Percentiles rank a stretch among this genome's conserved stretches.
These are phyloP conservation scores for Anguilla anguilla DNA, from an alignment of 2,797 vertebrate species.

Conservation along the genomic window DNA sequence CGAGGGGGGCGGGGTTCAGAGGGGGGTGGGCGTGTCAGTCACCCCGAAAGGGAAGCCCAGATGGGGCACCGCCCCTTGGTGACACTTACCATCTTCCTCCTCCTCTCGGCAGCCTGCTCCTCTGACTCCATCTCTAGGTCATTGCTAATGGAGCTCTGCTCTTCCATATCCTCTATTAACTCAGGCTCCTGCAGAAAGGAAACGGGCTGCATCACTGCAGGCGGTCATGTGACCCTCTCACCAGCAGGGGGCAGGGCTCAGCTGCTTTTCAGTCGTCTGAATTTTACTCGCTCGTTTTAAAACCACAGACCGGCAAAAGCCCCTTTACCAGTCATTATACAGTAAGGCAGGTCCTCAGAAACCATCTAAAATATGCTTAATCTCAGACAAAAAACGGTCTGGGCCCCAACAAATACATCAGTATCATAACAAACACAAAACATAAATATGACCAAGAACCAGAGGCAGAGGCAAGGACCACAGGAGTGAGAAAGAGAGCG, in stretches of 20 bases:
- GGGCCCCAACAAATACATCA: background rate
- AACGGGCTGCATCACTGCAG: constrained; percentile 70
- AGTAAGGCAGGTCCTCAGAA: no score
- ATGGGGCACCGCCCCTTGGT: constrained; percentile 29
- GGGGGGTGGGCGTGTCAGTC: background rate
- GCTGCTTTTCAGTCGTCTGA: background rate
- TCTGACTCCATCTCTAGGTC: constrained; percentile 99
- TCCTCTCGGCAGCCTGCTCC: constrained; percentile 98
- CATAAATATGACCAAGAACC: background rate
- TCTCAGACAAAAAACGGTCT: background rate
- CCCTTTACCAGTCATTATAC: no score
- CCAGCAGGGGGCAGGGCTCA: background rate
- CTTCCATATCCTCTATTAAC: constrained; percentile 99
- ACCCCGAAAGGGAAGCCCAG: background rate
- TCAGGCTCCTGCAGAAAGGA: constrained; percentile 96
- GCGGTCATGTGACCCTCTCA: constrained; percentile 14
- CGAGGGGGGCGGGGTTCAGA: background rate
- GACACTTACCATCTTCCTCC: constrained; percentile 98
- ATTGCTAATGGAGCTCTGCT: constrained; percentile 97
- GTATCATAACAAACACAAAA: background rate
- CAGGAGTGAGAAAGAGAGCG: constrained; percentile 36
- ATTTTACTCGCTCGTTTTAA: no score
- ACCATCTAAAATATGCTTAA: no score
- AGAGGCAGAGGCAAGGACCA: background rate
- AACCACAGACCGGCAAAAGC: no score